These are phyloP conservation scores for Cantharis flavilabris DNA, from an alignment of 2,888 invertebrate species.

Conservation along the genomic window DNA sequence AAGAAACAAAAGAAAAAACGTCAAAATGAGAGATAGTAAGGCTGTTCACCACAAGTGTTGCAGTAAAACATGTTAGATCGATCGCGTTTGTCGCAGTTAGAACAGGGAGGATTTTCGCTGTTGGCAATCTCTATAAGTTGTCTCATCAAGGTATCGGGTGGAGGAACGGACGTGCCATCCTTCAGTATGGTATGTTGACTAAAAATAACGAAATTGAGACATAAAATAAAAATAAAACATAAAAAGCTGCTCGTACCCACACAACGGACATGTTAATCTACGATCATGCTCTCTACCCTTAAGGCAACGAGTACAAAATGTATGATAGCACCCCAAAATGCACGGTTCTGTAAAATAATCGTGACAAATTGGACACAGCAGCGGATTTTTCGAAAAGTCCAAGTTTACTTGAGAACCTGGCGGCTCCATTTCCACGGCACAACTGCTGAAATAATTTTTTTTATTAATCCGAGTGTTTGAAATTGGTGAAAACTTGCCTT, in stretches of 20 bases:
- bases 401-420: conserved; percentile 49
- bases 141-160: conserved; percentile 68
- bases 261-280: conserved; percentile 67
- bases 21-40: conserved; percentile 19
- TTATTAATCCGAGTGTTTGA: background rate
- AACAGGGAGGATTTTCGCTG: conserved; percentile 73
- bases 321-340: conserved; percentile 70
- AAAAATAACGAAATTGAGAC: conserved; percentile 26
- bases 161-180: conserved; percentile 65
- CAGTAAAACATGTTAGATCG: conserved; percentile 76
- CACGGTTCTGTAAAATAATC: conserved; percentile 72
- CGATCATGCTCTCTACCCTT: conserved; percentile 65
- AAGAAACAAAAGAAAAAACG: conserved; percentile 26
- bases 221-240: background rate
- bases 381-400: conserved; percentile 61
- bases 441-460: conserved; percentile 30
- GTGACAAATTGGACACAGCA: conserved; percentile 69
- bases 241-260: conserved; percentile 60
- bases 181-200: conserved; percentile 66
- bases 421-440: conserved; percentile 49
- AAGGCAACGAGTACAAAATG: conserved; percentile 70
- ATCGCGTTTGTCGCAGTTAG: conserved; percentile 76
- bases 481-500: conserved; percentile 16
- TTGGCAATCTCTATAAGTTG: conserved; percentile 73
- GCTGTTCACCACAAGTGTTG: conserved; percentile 69